A percentile compares a stretch with the other conserved stretches of the same genome.
Evolutionary conservation across 2,113 vertebrate genomes (phyloP).

Genomic region (Oceanodroma tethys): DNA sequence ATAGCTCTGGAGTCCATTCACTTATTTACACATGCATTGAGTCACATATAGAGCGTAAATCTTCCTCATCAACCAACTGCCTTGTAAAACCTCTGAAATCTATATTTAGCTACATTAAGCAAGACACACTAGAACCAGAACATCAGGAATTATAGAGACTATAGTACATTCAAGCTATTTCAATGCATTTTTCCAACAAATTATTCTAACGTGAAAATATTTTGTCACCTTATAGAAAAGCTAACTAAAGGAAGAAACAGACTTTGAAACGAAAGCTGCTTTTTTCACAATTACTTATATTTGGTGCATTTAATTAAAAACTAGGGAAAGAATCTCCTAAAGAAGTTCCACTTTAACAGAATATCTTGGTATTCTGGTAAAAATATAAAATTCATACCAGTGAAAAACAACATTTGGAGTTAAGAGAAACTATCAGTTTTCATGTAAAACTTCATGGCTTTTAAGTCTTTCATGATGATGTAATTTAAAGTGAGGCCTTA

Average conservation of each 20-base stretch:
- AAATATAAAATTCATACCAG: not conserved
- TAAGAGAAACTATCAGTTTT: constrained; percentile 11
- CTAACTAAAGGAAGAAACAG: not conserved
- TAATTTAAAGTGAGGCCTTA: constrained; percentile 50
- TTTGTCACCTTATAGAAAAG: not conserved
- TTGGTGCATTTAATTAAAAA: not conserved
- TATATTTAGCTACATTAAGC: not conserved
- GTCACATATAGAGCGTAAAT: not conserved
- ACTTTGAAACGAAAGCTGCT: not conserved
- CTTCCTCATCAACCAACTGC: not conserved
- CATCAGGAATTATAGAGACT: not conserved
- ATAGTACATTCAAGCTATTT: not conserved
- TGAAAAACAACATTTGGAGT: not conserved
- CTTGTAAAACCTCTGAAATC: not conserved
- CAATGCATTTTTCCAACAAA: not conserved
- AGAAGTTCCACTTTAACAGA: not conserved
- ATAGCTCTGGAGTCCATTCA: not conserved
- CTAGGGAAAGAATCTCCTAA: not conserved
- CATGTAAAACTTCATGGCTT: constrained; percentile 14
- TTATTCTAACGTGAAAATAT: not conserved
- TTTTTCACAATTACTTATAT: not conserved
- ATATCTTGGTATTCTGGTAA: not conserved
- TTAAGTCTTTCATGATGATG: constrained; percentile 36
- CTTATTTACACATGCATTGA: not conserved
- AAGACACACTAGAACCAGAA: not conserved